These are phyloP conservation scores for Dicyrtomina minuta DNA, from an alignment of 2,888 invertebrate species.

Conservation along the genomic window DNA sequence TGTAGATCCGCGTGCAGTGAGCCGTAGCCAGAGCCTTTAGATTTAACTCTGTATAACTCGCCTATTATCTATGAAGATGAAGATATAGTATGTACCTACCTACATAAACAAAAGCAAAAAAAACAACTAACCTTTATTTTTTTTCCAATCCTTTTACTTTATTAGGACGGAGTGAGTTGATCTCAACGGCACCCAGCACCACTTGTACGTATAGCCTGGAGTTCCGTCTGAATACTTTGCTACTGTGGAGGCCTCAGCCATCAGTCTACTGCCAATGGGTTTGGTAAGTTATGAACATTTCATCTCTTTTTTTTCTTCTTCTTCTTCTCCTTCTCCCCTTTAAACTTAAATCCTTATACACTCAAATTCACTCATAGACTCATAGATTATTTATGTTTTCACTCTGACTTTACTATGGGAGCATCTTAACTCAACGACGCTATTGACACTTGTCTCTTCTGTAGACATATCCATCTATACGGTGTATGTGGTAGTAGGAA, in stretches of 20 bases:
- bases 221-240: conserved; percentile 34
- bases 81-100: too few species aligned
- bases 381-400: not conserved
- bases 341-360: not conserved
- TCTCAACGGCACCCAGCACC: conserved; percentile 28
- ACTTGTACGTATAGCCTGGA: conserved; percentile 27
- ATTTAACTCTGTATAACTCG: too few species aligned
- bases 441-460: too few species aligned
- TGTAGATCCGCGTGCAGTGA: not conserved
- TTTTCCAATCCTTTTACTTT: not conserved
- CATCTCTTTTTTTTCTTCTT: not conserved
- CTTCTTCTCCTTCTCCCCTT: conserved; percentile 1
- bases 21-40: not conserved
- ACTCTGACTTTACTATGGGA: not conserved
- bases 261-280: conserved; percentile 53
- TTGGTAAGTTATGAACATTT: conserved; percentile 48
- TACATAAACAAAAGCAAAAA: too few species aligned
- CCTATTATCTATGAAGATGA: too few species aligned
- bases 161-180: conserved; percentile 25
- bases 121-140: conserved; percentile 6
- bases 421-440: too few species aligned
- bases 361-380: not conserved
- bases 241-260: conserved; percentile 53
- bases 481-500: too few species aligned
- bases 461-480: too few species aligned